Evolutionary conservation across 2,888 invertebrate species (phyloP), one percentile per base, ranked within the genome.

Genomic region (Eulithis prunata): DNA sequence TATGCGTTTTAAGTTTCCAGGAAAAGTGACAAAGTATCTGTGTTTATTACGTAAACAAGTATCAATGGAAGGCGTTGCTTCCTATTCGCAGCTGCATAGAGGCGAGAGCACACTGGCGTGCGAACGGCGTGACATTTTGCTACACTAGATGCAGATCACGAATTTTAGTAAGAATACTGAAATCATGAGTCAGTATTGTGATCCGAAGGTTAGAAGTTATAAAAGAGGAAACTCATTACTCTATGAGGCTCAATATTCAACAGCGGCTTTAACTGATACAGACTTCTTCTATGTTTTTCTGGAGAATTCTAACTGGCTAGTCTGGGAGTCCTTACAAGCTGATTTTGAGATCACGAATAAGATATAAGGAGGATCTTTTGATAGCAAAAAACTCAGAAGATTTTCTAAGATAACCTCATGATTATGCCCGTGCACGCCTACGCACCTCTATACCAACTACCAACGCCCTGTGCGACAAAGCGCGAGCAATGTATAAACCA

Each of bases 11-110:
- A 11, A 52, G 43, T 61, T 60, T 70, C 66, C 64, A n/a, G 43
- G 68, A 71, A 70, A 66, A 63, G 64, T 54, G 64, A 63, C 69
- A 64, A 61, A 53, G 64, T 68, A 69, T 57, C 63, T 57, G 55
- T 69, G 57, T 66, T 71, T 69, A 62, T 71, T 66, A 62, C 66
- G 68, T 59, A 72, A 68, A 71, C 69, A 79, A 75, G 75, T 80
- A 80, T 79, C 78, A 72, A 72, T 71, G 71, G 66, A 72, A 70
- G 65, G 65, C 69, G 73, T 66, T 64, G 69, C 68, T 71, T 72
- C 68, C 65, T 72, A 71, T 59, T 65, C 53, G 55, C 71, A 73
- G 73, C 73, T 73, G 73, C 66, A 63, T 66, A 62, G 51, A 12
- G 70, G 63, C 53, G 67, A 54, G 69, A 61, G 45, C 46, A 66